These are phyloP conservation scores for Pyrocephalus nanus DNA, from an alignment of 2,797 vertebrate species.

Conservation along the genomic window DNA sequence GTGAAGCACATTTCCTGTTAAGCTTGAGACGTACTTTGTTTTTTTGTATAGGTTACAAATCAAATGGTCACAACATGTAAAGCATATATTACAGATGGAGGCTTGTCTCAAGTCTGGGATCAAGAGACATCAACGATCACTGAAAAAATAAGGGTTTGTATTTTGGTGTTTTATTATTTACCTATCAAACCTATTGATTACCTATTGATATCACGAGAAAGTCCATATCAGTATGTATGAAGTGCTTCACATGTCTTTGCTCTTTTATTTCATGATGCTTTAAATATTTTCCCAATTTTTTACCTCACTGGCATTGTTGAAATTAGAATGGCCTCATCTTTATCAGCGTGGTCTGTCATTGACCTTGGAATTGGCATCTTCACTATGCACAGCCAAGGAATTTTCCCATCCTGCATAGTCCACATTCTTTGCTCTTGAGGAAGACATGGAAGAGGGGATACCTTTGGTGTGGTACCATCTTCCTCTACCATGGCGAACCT, in stretches of 20 bases:
- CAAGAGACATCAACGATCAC: slow-evolving; percentile 76
- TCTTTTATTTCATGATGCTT: background rate
- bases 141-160: slow-evolving; percentile 82
- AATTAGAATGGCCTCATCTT: background rate
- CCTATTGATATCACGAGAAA: background rate
- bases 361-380: background rate
- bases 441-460: background rate
- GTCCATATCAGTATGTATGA: background rate
- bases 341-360: background rate
- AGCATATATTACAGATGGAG: slow-evolving; percentile 83
- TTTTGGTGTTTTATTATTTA: background rate
- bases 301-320: background rate
- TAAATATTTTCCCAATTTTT: background rate
- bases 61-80: slow-evolving; percentile 85
- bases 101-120: slow-evolving; percentile 79
- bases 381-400: background rate
- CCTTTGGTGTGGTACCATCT: background rate
- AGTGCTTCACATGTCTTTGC: background rate
- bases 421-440: background rate
- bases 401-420: background rate
- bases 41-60: slow-evolving; percentile 80
- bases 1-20: background rate
- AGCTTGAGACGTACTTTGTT: background rate
- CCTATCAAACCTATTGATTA: background rate
- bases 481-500: background rate